A percentile compares a stretch with the other conserved stretches of the same genome.
Evolutionary conservation across 2,888 invertebrate species (phyloP).

Genomic region (Caenorhabditis sinica): DNA sequence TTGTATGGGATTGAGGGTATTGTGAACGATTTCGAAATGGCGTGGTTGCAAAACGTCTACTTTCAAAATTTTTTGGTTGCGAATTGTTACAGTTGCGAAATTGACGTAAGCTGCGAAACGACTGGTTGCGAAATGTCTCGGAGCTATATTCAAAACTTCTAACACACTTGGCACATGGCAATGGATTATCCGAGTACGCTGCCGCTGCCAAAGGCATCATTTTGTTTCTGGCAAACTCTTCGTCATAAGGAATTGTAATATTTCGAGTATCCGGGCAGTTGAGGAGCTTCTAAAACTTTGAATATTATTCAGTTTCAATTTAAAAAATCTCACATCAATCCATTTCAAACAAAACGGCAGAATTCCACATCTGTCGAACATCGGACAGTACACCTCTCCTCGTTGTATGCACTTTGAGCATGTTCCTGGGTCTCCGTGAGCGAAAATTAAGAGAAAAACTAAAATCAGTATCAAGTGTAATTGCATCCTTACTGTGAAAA

Average conservation of each 20-base stretch:
- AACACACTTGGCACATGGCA: background rate
- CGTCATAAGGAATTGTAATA: slow-evolving; percentile 12
- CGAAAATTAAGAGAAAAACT: no score
- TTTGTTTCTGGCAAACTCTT: slow-evolving; percentile 26
- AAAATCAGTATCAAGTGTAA: no score
- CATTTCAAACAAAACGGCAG: slow-evolving; percentile 44
- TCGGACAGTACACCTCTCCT: slow-evolving; percentile 50
- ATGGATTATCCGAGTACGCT: slow-evolving; percentile 23
- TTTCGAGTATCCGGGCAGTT: slow-evolving; percentile 50
- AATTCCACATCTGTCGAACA: slow-evolving; percentile 51
- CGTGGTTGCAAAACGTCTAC: no score
- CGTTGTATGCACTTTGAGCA: slow-evolving; percentile 41
- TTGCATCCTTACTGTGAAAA: no score
- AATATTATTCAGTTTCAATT: background rate
- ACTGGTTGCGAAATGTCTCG: no score
- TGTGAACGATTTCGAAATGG: no score
- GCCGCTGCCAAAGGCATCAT: slow-evolving; percentile 47
- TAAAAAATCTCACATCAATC: slow-evolving; percentile 40
- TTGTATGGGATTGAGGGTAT: no score
- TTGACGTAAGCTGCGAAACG: no score
- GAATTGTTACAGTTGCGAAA: no score
- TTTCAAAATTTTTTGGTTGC: no score
- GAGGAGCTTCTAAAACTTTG: slow-evolving; percentile 40
- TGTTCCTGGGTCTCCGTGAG: slow-evolving; percentile 5
- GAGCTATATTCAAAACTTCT: no score